phyloP scores from a whole-genome alignment of 2,888 invertebrate genomes.

The Synanthedon andrenaeformis region DNA sequence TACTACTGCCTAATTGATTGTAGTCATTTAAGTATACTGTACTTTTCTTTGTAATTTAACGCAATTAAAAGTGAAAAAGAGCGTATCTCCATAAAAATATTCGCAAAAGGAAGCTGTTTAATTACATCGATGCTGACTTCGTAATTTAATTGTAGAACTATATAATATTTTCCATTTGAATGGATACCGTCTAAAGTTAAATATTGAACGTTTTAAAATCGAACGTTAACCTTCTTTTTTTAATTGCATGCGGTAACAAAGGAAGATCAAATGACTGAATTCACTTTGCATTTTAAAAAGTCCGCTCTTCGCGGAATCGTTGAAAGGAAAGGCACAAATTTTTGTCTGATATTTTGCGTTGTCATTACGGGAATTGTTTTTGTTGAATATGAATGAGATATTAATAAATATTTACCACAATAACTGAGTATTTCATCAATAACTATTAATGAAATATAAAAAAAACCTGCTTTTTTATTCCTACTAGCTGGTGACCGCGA shows the following conservation, averaged over 20 bases:
- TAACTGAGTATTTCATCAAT: too few species aligned
- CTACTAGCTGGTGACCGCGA: too few species aligned
- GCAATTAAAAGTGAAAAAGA: too few species aligned
- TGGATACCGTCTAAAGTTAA: slow-evolving; percentile 2
- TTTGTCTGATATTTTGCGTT: neutral
- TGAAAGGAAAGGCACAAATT: neutral
- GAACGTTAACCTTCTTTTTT: slow-evolving; percentile 23
- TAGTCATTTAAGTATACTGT: too few species aligned
- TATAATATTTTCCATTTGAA: neutral
- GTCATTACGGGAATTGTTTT: neutral
- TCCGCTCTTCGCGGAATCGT: neutral
- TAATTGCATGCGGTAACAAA: slow-evolving; percentile 48
- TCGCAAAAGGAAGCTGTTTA: neutral
- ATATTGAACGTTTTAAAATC: slow-evolving; percentile 26
- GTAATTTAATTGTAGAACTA: neutral
- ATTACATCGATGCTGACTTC: neutral
- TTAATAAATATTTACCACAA: neutral
- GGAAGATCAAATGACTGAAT: slow-evolving; percentile 33
- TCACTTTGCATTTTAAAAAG: slow-evolving; percentile 31
- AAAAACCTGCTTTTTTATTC: too few species aligned
- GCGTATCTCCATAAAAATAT: too few species aligned
- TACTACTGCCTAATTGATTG: too few species aligned
- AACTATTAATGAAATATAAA: too few species aligned
- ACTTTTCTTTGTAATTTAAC: too few species aligned
- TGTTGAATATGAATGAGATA: neutral